Evolutionary conservation across 1,140 invertebrate species (phyloP).

Genomic region (Drosophila punjabiensis): DNA sequence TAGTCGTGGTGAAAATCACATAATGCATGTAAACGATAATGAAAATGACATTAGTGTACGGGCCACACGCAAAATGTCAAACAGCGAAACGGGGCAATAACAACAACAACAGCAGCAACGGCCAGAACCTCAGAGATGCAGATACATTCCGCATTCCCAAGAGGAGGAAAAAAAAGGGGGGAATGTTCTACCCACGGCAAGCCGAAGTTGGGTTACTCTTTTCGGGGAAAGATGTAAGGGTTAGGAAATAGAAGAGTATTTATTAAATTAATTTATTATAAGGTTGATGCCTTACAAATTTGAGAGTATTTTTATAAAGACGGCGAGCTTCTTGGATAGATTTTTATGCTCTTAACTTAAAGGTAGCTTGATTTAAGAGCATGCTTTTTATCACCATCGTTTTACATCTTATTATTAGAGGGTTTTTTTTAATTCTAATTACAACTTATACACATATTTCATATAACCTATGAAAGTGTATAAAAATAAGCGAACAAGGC

Average conservation of each 20-base stretch:
- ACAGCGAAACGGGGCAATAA: constrained; percentile 10
- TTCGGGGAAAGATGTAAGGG: not conserved
- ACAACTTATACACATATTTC: not conserved
- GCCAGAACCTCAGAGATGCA: constrained; percentile 43
- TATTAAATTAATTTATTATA: too few species aligned
- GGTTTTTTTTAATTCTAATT: not conserved
- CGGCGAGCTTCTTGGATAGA: too few species aligned
- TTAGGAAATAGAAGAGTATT: not conserved
- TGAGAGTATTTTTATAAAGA: too few species aligned
- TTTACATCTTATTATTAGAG: not conserved
- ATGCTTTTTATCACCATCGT: too few species aligned
- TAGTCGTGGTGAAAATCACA: constrained; percentile 72
- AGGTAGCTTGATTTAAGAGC: too few species aligned
- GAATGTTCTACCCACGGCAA: not conserved
- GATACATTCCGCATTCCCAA: constrained; percentile 44
- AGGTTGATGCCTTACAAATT: too few species aligned
- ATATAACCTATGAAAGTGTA: not conserved
- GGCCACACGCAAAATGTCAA: constrained; percentile 45
- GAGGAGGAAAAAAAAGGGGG: not conserved
- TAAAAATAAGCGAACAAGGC: constrained; percentile 2
- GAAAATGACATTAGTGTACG: constrained; percentile 71
- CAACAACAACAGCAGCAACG: constrained; percentile 8
- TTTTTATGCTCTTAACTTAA: too few species aligned
- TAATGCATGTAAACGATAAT: constrained; percentile 80
- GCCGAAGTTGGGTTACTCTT: not conserved